Base-by-base conservation (phyloP, 2,888 invertebrate species). In the Calameuta pallipes region DNA sequence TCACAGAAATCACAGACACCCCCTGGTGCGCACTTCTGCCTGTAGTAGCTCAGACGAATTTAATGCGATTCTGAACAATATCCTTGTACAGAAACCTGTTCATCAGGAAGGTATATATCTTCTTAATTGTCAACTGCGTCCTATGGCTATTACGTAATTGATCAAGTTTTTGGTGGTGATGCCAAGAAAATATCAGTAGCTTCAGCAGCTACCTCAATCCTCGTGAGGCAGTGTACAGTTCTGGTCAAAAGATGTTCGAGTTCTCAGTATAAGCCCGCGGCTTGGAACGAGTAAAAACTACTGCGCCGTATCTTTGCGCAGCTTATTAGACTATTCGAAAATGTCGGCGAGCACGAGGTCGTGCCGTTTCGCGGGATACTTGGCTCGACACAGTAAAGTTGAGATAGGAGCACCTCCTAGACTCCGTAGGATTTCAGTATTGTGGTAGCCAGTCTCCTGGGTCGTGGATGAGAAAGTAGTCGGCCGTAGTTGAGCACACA, bases 281-380 rank as follows among this genome's bases (percentile, higher is more conserved):
- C 56, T 56, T 23, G 23, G 56, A 56, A 56, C 23, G 23, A 56
- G 56, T 23, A 2, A 56, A 6, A 56, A 23, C 56, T 56, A 31
- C 71, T 71, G 71, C 71, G 71, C 33, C 30, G 33, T 71, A 31
- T 33, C 71, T 15, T 9, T 56, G 56, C 56, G 56, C 56, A 56
- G 56, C 56, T 23, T 56, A 56, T 56, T 23, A 56, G 23, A 6
- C 56, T 31, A 33, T 71, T 71, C 71, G 71, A 71, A 71, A 71
- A 71, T 71, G 71, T 71, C 71, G 71, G 31, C 31, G 9, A 33
- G 13, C 71, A 71, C 71, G 71, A 71, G 71, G 71, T 71, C 71
- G 71, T 12, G 71, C 71, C 31, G 71, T 33, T 33, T 71, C 71
- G 71, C 71, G 56, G 56, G 56, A 56, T 11, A 33, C 71, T 31